These are phyloP conservation scores for Tholera decimalis DNA, from an alignment of 2,888 invertebrate species.

Conservation along the genomic window DNA sequence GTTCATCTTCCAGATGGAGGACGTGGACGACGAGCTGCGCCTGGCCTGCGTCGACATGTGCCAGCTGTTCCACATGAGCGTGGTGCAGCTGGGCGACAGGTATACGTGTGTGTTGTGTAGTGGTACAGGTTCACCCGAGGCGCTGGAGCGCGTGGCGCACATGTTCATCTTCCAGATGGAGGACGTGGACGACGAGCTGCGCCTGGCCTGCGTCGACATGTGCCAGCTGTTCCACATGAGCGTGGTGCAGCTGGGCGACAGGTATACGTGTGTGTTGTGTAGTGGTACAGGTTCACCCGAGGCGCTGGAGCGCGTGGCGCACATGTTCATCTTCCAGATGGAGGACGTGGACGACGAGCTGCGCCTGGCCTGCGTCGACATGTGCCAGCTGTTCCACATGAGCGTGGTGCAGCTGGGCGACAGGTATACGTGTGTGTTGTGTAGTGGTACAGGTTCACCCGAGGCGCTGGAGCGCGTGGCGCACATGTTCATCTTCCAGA, in stretches of 20 bases:
- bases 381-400: constrained; percentile 97
- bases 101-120: neutral
- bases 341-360: constrained; percentile 91
- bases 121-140: constrained; percentile 94
- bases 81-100: constrained; percentile 93
- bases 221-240: constrained; percentile 97
- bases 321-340: constrained; percentile 93
- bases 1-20: constrained; percentile 93
- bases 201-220: constrained; percentile 93
- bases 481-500: constrained; percentile 93
- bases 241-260: constrained; percentile 93
- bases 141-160: constrained; percentile 96
- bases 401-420: constrained; percentile 93
- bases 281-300: constrained; percentile 93
- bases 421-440: too few relatives aligned
- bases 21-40: constrained; percentile 90
- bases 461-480: constrained; percentile 98
- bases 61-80: constrained; percentile 96
- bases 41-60: constrained; percentile 95
- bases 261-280: neutral
- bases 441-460: constrained; percentile 92
- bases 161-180: constrained; percentile 93
- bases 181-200: constrained; percentile 90
- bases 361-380: constrained; percentile 93
- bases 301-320: constrained; percentile 96